These are phyloP conservation scores for Lasioglossum albipes DNA, from an alignment of 1,140 invertebrate species.

Conservation along the genomic window DNA sequence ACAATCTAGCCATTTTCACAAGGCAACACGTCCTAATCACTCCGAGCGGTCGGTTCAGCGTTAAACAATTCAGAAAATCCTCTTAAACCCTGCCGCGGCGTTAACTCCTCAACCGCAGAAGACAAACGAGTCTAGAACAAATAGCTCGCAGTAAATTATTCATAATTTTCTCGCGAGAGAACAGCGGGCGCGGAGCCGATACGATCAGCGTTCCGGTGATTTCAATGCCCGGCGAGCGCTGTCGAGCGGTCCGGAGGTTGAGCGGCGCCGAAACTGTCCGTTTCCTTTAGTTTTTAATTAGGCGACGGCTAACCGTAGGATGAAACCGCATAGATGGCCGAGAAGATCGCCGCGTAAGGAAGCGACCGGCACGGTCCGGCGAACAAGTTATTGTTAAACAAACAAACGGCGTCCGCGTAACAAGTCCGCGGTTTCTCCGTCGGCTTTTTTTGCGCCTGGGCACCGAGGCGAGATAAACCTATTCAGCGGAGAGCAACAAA, in stretches of 20 bases:
- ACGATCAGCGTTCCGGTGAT: background rate
- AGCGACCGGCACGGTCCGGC: background rate
- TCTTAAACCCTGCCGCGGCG: too few species aligned
- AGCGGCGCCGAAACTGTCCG: background rate
- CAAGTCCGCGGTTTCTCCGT: background rate
- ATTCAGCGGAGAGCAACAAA: constrained; percentile 9
- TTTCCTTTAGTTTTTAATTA: background rate
- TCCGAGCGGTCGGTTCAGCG: too few species aligned
- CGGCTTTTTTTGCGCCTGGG: background rate
- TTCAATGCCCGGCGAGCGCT: background rate
- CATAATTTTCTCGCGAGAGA: background rate
- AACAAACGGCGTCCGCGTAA: background rate
- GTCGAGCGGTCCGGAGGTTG: background rate
- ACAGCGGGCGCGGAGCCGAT: background rate
- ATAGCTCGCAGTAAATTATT: background rate
- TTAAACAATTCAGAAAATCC: too few species aligned
- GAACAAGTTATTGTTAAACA: background rate
- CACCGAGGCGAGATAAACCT: constrained; percentile 18
- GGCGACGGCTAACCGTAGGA: too few species aligned
- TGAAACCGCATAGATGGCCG: too few species aligned
- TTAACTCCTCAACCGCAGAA: too few species aligned
- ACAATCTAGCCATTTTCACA: too few species aligned
- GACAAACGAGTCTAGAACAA: too few species aligned
- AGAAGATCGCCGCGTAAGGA: background rate
- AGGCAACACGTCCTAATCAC: too few species aligned